Conservation (phyloP, 2,113 vertebrate species). For the Glaucomys volans region DNA sequence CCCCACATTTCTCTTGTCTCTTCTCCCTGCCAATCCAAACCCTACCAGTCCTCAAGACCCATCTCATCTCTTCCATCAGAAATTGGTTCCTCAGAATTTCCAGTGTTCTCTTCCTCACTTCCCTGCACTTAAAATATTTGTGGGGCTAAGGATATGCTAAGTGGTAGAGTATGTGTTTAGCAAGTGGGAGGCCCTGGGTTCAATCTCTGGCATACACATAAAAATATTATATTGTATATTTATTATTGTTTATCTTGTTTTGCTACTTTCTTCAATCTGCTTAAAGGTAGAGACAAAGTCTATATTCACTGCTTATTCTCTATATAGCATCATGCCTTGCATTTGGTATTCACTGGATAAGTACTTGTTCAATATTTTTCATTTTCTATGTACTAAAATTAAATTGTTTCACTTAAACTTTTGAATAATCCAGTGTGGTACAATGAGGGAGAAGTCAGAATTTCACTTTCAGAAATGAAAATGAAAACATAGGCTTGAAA, state of each 20-base stretch:
- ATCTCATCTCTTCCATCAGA: background rate
- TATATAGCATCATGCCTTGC: background rate
- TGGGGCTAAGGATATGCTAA: background rate
- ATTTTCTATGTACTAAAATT: background rate
- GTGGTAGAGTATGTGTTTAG: background rate
- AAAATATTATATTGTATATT: background rate
- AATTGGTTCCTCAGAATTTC: background rate
- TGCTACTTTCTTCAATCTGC: background rate
- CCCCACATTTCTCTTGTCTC: background rate
- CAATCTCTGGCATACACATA: background rate
- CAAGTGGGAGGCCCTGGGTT: background rate
- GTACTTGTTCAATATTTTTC: background rate
- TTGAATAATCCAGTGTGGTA: background rate
- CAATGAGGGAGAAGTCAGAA: background rate
- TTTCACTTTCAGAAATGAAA: conserved; percentile 40
- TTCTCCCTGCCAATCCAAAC: background rate
- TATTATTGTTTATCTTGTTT: background rate
- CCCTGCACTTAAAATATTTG: background rate
- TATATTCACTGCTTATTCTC: background rate
- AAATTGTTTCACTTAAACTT: background rate
- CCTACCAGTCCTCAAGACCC: background rate
- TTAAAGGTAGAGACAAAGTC: background rate
- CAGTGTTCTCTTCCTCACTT: background rate
- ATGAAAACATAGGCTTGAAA: background rate
- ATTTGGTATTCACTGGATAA: background rate